phyloP scores from a whole-genome alignment of 2,888 invertebrate genomes.

The Minunthozetes semirufus region DNA sequence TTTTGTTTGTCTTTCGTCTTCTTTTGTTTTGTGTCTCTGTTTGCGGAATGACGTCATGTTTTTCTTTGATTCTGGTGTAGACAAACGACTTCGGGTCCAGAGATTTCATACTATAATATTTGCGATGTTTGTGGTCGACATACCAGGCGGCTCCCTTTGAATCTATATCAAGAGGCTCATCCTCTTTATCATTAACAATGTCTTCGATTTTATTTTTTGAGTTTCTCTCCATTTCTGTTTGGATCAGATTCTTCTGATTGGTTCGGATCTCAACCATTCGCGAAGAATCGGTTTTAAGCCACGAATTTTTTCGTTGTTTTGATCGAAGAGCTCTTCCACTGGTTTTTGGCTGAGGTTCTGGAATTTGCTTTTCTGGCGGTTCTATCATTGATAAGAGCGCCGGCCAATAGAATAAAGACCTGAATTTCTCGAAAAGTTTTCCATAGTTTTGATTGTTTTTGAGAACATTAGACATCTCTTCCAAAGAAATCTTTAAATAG shows the following conservation, averaged over 20 bases:
- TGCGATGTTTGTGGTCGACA: not conserved
- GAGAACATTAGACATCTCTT: not conserved
- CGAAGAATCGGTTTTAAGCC: not conserved
- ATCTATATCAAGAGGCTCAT: not conserved
- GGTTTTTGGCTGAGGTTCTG: not conserved
- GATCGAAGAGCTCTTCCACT: not conserved
- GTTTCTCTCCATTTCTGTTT: not conserved
- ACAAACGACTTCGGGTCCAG: constrained; percentile 10
- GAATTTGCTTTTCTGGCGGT: not conserved
- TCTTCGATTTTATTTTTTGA: not conserved
- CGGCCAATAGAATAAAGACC: constrained; percentile 27
- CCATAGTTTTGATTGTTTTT: not conserved
- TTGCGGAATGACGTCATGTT: not conserved
- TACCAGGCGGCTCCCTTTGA: constrained; percentile 15
- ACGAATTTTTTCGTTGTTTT: not conserved
- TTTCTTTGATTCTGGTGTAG: not conserved
- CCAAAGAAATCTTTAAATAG: not conserved
- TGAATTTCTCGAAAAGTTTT: constrained; percentile 16
- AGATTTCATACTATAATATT: not conserved
- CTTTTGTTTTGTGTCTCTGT: too few species aligned
- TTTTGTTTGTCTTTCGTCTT: too few species aligned
- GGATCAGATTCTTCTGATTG: constrained; percentile 11
- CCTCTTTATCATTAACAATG: not conserved
- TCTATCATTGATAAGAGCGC: constrained; percentile 9
- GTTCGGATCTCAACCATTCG: constrained; percentile 15